These are phyloP conservation scores for Megaleporinus macrocephalus DNA, from an alignment of 2,113 vertebrate species.

Conservation along the genomic window DNA sequence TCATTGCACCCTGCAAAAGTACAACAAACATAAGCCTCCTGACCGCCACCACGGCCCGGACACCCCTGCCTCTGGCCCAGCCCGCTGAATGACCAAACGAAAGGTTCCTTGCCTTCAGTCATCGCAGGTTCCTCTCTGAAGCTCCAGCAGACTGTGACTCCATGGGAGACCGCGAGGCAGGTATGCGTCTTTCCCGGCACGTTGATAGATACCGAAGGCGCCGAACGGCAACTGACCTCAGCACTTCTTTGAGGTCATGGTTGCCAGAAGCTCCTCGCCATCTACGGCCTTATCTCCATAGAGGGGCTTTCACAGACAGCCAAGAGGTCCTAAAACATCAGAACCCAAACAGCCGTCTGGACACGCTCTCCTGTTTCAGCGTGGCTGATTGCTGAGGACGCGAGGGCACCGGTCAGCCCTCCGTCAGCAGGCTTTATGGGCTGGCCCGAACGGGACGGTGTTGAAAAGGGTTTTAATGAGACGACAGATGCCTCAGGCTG, in stretches of 20 bases:
- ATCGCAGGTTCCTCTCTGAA: conserved; percentile 49
- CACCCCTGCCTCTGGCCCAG: conserved; percentile 39
- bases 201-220: conserved; percentile 57
- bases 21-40: conserved; percentile 56
- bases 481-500: not conserved
- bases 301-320: not conserved
- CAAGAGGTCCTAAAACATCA: conserved; percentile 47
- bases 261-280: conserved; percentile 52
- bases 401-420: not conserved
- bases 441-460: not conserved
- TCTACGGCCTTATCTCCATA: conserved; percentile 59
- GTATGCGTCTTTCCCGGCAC: conserved; percentile 41
- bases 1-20: conserved; percentile 49
- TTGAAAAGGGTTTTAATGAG: not conserved
- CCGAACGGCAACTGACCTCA: conserved; percentile 12
- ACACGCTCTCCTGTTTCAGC: not conserved
- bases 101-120: conserved; percentile 51
- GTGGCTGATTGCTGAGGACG: not conserved
- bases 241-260: conserved; percentile 36
- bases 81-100: conserved; percentile 54
- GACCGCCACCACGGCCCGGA: conserved; percentile 13
- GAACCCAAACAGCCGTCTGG: not conserved
- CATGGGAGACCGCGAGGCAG: conserved; percentile 49
- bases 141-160: conserved; percentile 72
- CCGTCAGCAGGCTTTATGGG: not conserved